Percentiles rank a stretch among this genome's conserved stretches.
These are phyloP conservation scores for Sebastes melanostomus DNA, from an alignment of 2,797 vertebrate species.

Conservation along the genomic window DNA sequence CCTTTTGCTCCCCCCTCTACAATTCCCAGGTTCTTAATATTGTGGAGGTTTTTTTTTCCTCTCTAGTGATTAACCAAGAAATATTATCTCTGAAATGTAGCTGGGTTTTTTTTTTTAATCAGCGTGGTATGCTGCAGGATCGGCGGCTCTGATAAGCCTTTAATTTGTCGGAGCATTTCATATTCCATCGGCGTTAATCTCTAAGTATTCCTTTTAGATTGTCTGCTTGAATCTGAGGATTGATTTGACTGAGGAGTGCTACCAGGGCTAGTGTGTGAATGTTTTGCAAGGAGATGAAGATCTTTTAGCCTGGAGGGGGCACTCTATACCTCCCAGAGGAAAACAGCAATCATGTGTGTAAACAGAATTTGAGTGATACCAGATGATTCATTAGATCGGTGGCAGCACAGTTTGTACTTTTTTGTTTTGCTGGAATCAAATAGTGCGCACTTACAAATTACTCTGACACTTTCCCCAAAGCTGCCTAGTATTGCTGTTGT, in stretches of 20 bases:
- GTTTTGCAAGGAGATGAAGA: constrained; percentile 44
- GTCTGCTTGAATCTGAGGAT: constrained; percentile 58
- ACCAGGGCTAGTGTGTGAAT: constrained; percentile 6
- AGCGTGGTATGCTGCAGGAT: constrained; percentile 20
- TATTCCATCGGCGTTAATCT: constrained; percentile 54
- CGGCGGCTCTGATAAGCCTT: constrained; percentile 44
- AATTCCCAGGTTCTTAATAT: constrained; percentile 63
- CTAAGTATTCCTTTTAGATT: constrained; percentile 57
- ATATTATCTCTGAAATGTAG: constrained; percentile 38
- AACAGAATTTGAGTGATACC: constrained; percentile 46
- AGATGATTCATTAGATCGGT: constrained; percentile 39
- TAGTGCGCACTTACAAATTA: neutral
- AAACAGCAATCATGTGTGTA: constrained; percentile 32
- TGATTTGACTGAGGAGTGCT: constrained; percentile 44
- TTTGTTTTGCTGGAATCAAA: constrained; percentile 40
- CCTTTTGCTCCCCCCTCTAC: neutral
- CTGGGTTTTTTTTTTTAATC: constrained; percentile 36
- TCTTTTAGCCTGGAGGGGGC: constrained; percentile 64
- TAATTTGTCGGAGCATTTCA: constrained; percentile 56
- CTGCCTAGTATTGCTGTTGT: constrained; percentile 2
- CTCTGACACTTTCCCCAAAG: constrained; percentile 2
- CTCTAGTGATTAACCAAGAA: constrained; percentile 56
- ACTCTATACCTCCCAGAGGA: constrained; percentile 50
- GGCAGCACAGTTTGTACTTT: constrained; percentile 52
- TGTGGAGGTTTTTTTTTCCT: constrained; percentile 11